Conservation (phyloP, 2,797 vertebrate species). For the Phalloptychus januarius region DNA sequence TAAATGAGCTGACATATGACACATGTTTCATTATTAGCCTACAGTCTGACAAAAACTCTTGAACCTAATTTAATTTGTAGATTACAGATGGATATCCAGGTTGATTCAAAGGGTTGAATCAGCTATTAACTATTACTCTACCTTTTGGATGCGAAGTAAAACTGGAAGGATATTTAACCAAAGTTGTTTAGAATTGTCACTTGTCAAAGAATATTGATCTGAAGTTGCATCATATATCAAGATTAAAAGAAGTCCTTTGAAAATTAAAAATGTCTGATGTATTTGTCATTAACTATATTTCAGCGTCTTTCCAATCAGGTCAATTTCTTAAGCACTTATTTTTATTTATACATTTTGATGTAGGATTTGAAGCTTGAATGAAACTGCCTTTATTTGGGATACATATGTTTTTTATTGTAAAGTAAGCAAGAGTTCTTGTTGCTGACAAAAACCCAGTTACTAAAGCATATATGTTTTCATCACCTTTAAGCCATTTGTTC, state of each 20-base stretch:
- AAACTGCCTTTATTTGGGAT: not conserved
- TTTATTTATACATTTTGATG: too few relatives aligned
- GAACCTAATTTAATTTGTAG: conserved; percentile 64
- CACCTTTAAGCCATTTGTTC: not conserved
- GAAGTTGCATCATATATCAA: not conserved
- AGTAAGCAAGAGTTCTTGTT: not conserved
- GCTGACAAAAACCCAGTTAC: not conserved
- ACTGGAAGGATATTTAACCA: not conserved
- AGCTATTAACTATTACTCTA: conserved; percentile 7
- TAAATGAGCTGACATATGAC: conserved; percentile 70
- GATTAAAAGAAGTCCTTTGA: not conserved
- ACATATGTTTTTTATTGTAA: not conserved
- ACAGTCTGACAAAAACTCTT: conserved; percentile 47
- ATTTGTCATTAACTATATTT: not conserved
- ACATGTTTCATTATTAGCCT: conserved; percentile 63
- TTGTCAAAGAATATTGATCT: not conserved
- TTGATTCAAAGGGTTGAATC: conserved; percentile 29
- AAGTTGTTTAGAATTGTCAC: not conserved
- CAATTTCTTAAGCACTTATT: too few relatives aligned
- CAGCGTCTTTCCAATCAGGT: not conserved
- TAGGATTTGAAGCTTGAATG: not conserved
- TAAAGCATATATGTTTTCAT: not conserved
- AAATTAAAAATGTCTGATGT: not conserved
- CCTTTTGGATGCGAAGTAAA: not conserved
- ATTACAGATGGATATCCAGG: conserved; percentile 59